Evolutionary conservation across 2,797 vertebrate genomes (phyloP).

Genomic region (Notolabrus celidotus): DNA sequence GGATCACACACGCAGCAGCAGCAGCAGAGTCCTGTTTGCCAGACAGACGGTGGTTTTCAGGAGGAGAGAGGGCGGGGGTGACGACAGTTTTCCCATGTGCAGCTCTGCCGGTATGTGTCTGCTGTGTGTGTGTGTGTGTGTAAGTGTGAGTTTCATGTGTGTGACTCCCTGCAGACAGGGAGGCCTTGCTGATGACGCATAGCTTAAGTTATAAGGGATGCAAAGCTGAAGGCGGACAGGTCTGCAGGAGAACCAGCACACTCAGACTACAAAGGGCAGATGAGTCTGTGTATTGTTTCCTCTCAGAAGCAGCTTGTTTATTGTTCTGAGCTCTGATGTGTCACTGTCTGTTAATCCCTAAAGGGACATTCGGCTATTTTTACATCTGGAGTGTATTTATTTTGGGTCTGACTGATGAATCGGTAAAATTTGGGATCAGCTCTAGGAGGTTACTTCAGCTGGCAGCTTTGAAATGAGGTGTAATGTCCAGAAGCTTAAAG

Average conservation of each 20-base stretch:
- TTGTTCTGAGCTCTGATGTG: slow-evolving; percentile 23
- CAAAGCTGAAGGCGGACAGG: slow-evolving; percentile 7
- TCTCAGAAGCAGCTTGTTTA: slow-evolving; percentile 19
- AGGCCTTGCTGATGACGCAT: slow-evolving; percentile 18
- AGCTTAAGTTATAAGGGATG: slow-evolving; percentile 38
- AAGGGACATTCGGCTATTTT: slow-evolving; percentile 1
- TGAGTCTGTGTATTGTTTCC: slow-evolving; percentile 29
- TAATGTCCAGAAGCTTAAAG: background rate
- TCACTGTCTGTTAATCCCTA: slow-evolving; percentile 37
- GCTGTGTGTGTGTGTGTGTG: background rate
- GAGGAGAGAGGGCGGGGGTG: slow-evolving; percentile 8
- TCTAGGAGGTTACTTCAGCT: background rate
- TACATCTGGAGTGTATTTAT: background rate
- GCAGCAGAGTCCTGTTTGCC: slow-evolving; percentile 26
- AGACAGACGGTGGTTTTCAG: slow-evolving; percentile 47
- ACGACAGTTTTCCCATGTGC: slow-evolving; percentile 44
- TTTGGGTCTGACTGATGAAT: background rate
- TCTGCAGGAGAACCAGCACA: slow-evolving; percentile 1
- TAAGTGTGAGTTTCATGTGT: slow-evolving; percentile 17
- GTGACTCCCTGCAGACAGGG: slow-evolving; percentile 23
- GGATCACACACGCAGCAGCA: slow-evolving; percentile 27
- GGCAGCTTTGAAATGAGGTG: background rate
- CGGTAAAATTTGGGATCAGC: background rate
- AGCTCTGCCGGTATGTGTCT: slow-evolving; percentile 23
- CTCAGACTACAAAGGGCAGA: slow-evolving; percentile 13